Evolutionary conservation across 2,113 vertebrate species (phyloP).

Genomic region (Paraplagusia blochii): DNA sequence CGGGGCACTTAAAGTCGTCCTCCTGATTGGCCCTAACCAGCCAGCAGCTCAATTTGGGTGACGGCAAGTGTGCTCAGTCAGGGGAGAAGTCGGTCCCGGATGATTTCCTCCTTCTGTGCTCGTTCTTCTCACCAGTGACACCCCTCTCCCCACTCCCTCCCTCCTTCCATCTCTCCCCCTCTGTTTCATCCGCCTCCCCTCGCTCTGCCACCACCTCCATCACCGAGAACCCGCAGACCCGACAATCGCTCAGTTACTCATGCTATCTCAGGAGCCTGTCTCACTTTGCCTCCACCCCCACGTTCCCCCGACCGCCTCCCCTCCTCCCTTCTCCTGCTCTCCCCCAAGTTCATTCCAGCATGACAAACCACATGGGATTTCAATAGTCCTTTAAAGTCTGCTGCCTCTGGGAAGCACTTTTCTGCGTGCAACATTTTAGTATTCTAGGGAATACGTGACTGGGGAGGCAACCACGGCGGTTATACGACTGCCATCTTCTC

Average conservation of each 20-base stretch:
- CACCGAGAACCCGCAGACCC: constrained; percentile 52
- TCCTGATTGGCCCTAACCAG: constrained; percentile 48
- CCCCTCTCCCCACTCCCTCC: constrained; percentile 46
- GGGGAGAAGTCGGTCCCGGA: constrained; percentile 64
- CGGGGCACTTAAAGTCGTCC: constrained; percentile 44
- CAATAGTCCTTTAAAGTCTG: constrained; percentile 75
- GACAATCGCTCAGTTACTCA: constrained; percentile 66
- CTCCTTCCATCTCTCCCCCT: constrained; percentile 12
- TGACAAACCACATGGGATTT: constrained; percentile 79
- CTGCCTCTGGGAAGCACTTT: constrained; percentile 74
- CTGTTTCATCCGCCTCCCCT: constrained; percentile 3
- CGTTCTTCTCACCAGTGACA: constrained; percentile 33
- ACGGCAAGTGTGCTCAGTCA: constrained; percentile 64
- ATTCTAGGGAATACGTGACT: constrained; percentile 73
- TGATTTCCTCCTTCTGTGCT: constrained; percentile 66
- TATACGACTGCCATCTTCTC: constrained; percentile 53
- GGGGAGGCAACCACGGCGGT: constrained; percentile 67
- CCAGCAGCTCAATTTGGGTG: constrained; percentile 68
- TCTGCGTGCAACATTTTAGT: constrained; percentile 74
- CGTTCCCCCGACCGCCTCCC: constrained; percentile 12
- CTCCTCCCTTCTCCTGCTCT: constrained; percentile 19
- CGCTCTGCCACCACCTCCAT: constrained; percentile 15
- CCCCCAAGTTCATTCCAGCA: constrained; percentile 68
- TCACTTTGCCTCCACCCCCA: constrained; percentile 31
- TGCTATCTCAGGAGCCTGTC: constrained; percentile 68